Evolutionary conservation across 2,888 invertebrate species (phyloP).

Genomic region (Pandemis cinnamomeana): DNA sequence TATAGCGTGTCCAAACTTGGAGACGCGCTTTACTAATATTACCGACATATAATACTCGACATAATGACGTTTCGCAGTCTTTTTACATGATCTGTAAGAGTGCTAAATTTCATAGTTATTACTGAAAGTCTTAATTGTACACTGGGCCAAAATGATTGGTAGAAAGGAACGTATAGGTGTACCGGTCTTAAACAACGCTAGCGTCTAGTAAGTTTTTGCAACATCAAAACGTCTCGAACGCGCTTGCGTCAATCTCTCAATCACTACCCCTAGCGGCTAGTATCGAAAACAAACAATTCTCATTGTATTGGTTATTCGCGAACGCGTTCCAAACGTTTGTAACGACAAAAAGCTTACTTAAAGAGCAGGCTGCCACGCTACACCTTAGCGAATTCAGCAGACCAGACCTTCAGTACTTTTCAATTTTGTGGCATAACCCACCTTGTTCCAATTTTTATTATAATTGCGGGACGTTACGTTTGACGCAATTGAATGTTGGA

Average conservation of each 20-base stretch:
- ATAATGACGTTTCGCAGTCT: background rate
- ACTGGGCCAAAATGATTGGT: background rate
- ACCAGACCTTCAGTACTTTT: constrained; percentile 28
- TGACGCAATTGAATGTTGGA: constrained; percentile 56
- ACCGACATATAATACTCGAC: background rate
- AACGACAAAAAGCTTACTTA: too few species aligned
- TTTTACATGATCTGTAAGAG: background rate
- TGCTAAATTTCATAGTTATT: background rate
- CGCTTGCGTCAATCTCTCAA: too few species aligned
- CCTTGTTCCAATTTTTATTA: constrained; percentile 75
- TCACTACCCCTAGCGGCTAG: too few species aligned
- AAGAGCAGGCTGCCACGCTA: too few species aligned
- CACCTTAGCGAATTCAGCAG: background rate
- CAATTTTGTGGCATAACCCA: constrained; percentile 66
- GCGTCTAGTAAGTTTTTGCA: too few species aligned
- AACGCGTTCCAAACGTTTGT: too few species aligned
- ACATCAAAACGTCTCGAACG: too few species aligned
- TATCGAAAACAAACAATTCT: background rate
- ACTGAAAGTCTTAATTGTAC: background rate
- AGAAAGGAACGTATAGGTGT: background rate
- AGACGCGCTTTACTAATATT: background rate
- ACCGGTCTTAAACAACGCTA: background rate
- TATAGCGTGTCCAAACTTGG: background rate
- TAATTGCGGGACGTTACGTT: constrained; percentile 60
- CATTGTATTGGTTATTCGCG: background rate